phyloP scores from a whole-genome alignment of 1,140 invertebrate species.

The Aphelinus atriplicis region DNA sequence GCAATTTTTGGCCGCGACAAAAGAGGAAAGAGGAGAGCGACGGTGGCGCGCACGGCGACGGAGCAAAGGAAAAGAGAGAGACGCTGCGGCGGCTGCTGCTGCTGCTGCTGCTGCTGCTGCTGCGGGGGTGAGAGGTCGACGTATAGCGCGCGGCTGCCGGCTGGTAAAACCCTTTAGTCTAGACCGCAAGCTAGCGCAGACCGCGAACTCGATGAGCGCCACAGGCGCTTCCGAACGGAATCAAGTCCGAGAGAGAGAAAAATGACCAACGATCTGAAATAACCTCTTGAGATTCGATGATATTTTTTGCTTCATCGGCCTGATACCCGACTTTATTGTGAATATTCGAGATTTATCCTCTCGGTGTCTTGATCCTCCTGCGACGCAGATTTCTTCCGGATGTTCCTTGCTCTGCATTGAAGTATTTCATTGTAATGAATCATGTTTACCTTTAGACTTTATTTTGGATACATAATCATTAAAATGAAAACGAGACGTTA shows the following conservation, averaged over 20 bases:
- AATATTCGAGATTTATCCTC: slow-evolving; percentile 16
- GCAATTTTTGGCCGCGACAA: not conserved
- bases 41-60: not conserved
- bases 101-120: not conserved
- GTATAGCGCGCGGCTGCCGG: not conserved
- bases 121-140: not conserved
- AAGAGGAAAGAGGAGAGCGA: not conserved
- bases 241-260: slow-evolving; percentile 14
- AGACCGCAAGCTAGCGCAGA: slow-evolving; percentile 47
- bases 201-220: slow-evolving; percentile 19
- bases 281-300: too few relatives aligned
- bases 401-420: not conserved
- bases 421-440: too few relatives aligned
- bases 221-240: not conserved
- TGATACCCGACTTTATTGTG: not conserved
- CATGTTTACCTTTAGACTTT: too few relatives aligned
- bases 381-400: not conserved
- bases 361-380: not conserved
- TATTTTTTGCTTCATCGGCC: too few relatives aligned
- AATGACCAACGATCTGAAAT: slow-evolving; percentile 29
- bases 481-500: too few relatives aligned
- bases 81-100: too few relatives aligned
- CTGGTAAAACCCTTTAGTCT: slow-evolving; percentile 55
- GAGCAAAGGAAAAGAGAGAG: not conserved
- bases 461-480: too few relatives aligned